A percentile compares a stretch with the other conserved stretches of the same genome.
Conservation (phyloP, 1,140 invertebrate genomes). For the Nylanderia fulva region DNA sequence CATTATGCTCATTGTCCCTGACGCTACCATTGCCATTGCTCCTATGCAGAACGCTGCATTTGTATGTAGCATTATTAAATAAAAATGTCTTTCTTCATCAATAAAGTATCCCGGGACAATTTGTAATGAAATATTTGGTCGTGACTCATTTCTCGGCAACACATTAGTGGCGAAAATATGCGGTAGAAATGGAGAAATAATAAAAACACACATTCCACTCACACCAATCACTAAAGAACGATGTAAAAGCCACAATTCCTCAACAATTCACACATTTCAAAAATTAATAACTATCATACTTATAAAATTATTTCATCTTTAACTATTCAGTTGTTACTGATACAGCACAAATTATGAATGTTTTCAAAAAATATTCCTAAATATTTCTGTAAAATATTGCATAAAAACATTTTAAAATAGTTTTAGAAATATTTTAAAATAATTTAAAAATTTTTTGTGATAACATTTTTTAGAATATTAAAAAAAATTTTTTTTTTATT, state of each 20-base stretch:
- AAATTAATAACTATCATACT: not conserved
- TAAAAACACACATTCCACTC: not conserved
- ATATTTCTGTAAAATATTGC: too few relatives aligned
- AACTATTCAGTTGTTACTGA: too few relatives aligned
- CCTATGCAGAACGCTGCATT: slow-evolving; percentile 1
- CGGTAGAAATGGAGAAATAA: not conserved
- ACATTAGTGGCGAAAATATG: not conserved
- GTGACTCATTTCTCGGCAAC: not conserved
- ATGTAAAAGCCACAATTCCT: not conserved
- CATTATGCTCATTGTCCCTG: not conserved
- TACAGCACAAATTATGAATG: too few relatives aligned
- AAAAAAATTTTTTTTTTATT: too few relatives aligned
- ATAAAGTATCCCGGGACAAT: slow-evolving; percentile 12
- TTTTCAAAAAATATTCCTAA: too few relatives aligned
- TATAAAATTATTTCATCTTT: too few relatives aligned
- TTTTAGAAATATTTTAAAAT: too few relatives aligned
- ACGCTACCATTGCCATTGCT: not conserved
- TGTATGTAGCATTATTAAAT: slow-evolving; percentile 25
- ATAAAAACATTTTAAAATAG: too few relatives aligned
- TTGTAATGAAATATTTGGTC: not conserved
- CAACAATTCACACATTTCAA: not conserved
- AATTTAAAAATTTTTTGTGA: too few relatives aligned
- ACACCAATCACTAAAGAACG: not conserved
- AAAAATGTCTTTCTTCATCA: slow-evolving; percentile 32
- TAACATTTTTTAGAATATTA: too few relatives aligned